Conservation (phyloP, 2,888 invertebrate species). For the Heliconius hortense region DNA sequence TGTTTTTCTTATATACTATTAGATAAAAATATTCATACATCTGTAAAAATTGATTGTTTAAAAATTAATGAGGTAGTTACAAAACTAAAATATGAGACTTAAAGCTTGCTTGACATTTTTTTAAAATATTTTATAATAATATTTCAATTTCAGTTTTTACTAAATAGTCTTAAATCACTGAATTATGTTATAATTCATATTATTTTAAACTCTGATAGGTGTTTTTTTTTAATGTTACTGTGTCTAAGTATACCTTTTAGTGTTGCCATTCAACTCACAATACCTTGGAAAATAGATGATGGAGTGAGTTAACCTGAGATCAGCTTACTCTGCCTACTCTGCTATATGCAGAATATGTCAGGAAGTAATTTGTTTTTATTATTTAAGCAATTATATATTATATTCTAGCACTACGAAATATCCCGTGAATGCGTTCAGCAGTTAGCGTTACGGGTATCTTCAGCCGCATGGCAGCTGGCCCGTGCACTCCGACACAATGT, state of each 20-base stretch:
- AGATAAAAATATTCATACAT: conserved; percentile 5
- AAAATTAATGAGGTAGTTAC: background rate
- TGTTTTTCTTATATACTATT: conserved; percentile 49
- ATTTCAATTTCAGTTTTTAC: too few relatives aligned
- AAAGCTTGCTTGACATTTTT: background rate
- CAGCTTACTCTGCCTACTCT: too few relatives aligned
- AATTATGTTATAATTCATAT: too few relatives aligned
- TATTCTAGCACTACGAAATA: conserved; percentile 91
- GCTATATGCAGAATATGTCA: background rate
- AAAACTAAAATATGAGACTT: background rate
- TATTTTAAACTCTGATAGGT: too few relatives aligned
- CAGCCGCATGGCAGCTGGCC: conserved; percentile 87
- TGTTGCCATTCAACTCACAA: too few relatives aligned
- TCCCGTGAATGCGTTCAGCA: conserved; percentile 86
- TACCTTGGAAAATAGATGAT: too few relatives aligned
- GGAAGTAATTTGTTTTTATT: too few relatives aligned
- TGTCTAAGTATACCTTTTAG: too few relatives aligned
- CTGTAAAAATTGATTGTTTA: background rate
- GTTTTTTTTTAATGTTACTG: too few relatives aligned
- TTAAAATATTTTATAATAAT: too few relatives aligned
- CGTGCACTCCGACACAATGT: conserved; percentile 87
- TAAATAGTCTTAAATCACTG: too few relatives aligned
- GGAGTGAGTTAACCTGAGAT: too few relatives aligned
- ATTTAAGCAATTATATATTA: background rate
- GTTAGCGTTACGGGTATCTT: conserved; percentile 51